Conservation (phyloP, 2,797 vertebrate species). For the Zalophus californianus region DNA sequence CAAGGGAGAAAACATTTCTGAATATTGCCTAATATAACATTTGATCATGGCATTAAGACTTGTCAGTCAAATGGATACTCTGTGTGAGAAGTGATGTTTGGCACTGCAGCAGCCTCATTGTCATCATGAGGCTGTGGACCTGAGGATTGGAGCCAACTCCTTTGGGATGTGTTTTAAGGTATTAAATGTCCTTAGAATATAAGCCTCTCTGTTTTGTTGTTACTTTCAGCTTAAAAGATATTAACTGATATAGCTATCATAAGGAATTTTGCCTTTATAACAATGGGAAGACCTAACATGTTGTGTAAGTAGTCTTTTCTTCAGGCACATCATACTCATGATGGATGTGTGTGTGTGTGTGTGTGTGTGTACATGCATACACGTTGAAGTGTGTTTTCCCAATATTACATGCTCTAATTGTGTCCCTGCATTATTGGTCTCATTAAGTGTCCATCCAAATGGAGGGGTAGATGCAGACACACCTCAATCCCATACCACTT, state of each 20-base stretch:
- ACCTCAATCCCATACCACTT: neutral
- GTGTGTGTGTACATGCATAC: neutral
- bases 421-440: neutral
- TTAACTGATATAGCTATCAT: neutral
- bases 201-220: neutral
- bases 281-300: neutral
- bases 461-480: neutral
- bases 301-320: neutral
- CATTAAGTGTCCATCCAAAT: neutral
- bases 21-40: neutral
- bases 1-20: neutral
- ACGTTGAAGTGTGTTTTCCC: neutral
- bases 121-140: neutral
- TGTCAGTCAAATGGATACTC: neutral
- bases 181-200: neutral
- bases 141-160: neutral
- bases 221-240: neutral
- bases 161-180: neutral
- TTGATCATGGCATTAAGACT: neutral
- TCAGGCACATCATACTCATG: neutral
- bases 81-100: neutral
- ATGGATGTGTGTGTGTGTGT: neutral
- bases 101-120: neutral
- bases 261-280: neutral
- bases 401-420: no score